Evolutionary conservation across 2,888 invertebrate species (phyloP).

Genomic region (Scaptomyza flava): DNA sequence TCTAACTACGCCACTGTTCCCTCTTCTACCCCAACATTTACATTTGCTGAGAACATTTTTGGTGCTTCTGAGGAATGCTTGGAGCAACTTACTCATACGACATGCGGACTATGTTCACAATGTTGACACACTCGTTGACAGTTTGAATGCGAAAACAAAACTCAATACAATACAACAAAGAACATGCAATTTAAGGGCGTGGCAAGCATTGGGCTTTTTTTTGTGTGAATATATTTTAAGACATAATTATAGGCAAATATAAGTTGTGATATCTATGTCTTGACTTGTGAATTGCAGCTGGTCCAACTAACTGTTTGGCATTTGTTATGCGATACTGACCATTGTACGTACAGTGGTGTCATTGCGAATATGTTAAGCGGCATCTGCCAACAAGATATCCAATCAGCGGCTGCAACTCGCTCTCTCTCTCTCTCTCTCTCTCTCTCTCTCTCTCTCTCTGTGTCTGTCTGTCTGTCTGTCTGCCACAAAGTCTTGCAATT

Average conservation of each 20-base stretch:
- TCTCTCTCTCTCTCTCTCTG: background rate
- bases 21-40: background rate
- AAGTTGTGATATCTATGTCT: conserved; percentile 36
- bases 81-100: conserved; percentile 66
- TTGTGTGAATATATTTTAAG: background rate
- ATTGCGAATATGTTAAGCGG: conserved; percentile 42
- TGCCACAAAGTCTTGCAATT: conserved; percentile 4
- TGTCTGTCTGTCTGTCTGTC: conserved; percentile 4
- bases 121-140: conserved; percentile 39
- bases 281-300: background rate
- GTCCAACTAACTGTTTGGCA: conserved; percentile 30
- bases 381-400: conserved; percentile 63
- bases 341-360: conserved; percentile 40
- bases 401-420: conserved; percentile 35
- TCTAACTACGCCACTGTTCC: conserved; percentile 7
- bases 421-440: conserved; percentile 6
- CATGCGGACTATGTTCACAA: conserved; percentile 51
- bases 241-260: conserved; percentile 30
- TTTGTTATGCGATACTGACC: conserved; percentile 46
- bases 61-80: conserved; percentile 59
- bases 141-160: conserved; percentile 23
- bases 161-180: background rate
- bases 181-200: conserved; percentile 27
- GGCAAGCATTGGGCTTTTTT: too few species aligned
- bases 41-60: conserved; percentile 34